Conservation (phyloP, 2,797 vertebrate species). For the Tolypeutes matacus region DNA sequence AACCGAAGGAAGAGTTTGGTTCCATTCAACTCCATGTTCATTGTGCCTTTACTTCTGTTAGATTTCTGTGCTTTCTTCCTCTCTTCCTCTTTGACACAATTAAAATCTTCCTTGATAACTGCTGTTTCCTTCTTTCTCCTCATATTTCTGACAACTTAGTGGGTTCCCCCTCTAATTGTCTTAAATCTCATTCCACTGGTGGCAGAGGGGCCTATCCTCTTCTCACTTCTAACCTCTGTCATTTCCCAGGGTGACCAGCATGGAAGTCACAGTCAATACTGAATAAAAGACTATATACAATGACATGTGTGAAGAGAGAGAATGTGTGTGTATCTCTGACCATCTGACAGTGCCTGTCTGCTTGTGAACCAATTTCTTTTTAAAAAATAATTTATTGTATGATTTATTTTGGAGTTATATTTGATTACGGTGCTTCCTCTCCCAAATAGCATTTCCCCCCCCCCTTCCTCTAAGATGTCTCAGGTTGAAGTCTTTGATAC, state of each 20-base stretch:
- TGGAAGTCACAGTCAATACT: conserved; percentile 68
- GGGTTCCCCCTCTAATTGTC: conserved; percentile 26
- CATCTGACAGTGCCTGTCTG: not conserved
- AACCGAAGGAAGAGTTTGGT: conserved; percentile 73
- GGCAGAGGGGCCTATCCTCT: conserved; percentile 32
- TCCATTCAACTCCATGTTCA: conserved; percentile 78
- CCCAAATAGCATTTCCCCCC: not conserved
- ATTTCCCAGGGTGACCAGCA: conserved; percentile 18
- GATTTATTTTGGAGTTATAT: conserved; percentile 73
- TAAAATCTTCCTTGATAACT: conserved; percentile 76
- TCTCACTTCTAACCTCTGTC: not conserved
- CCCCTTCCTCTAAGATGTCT: conserved; percentile 32
- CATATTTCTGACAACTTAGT: conserved; percentile 36
- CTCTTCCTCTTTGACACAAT: conserved; percentile 67
- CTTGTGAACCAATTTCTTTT: conserved; percentile 60
- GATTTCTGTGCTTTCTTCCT: conserved; percentile 72
- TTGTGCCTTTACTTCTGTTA: conserved; percentile 84
- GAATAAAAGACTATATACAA: conserved; percentile 68
- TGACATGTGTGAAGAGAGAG: not conserved
- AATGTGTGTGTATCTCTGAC: not conserved
- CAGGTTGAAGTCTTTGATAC: conserved; percentile 76
- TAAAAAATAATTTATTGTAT: conserved; percentile 81
- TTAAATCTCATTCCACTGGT: conserved; percentile 15
- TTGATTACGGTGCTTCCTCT: conserved; percentile 61
- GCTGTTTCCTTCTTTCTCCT: conserved; percentile 62